A percentile compares a stretch with the other conserved stretches of the same genome.
Evolutionary conservation across 2,888 invertebrate genomes (phyloP).

Genomic region (Corbicula japonica): DNA sequence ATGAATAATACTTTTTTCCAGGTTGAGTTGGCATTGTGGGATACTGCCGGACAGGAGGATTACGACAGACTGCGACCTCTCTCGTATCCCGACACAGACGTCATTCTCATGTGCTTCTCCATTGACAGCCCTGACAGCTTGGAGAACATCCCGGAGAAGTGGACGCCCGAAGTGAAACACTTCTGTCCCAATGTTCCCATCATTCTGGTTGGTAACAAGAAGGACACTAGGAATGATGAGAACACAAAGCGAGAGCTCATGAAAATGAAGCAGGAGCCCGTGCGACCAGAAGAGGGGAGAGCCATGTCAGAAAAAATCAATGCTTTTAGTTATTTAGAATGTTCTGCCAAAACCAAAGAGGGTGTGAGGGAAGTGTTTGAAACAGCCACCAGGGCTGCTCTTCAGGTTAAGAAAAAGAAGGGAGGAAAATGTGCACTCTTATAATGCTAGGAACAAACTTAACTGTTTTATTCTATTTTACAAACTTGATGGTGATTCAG

Average conservation of each 20-base stretch:
- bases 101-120: constrained; percentile 99
- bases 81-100: constrained; percentile 99
- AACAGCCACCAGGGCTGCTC: constrained; percentile 98
- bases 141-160: constrained; percentile 99
- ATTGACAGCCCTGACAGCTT: constrained; percentile 99
- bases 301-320: constrained; percentile 99
- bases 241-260: constrained; percentile 89
- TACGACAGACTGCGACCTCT: constrained; percentile 98
- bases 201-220: constrained; percentile 98
- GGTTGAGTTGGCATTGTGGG: constrained; percentile 91
- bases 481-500: too few relatives aligned
- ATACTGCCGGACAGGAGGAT: constrained; percentile 99
- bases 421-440: constrained; percentile 57
- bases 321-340: constrained; percentile 99
- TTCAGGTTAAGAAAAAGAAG: constrained; percentile 91
- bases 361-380: constrained; percentile 99
- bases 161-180: constrained; percentile 97
- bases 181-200: constrained; percentile 99
- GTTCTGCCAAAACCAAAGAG: constrained; percentile 99
- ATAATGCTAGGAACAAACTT: constrained; percentile 51
- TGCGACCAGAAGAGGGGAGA: constrained; percentile 98
- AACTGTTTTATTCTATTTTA: too few relatives aligned
- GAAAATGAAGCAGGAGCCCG: constrained; percentile 99
- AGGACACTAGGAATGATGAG: constrained; percentile 88
- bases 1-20: too few relatives aligned